Evolutionary conservation across 2,113 vertebrate species (phyloP), one percentile per base, ranked within the genome.

Genomic region (Seriola quinqueradiata): DNA sequence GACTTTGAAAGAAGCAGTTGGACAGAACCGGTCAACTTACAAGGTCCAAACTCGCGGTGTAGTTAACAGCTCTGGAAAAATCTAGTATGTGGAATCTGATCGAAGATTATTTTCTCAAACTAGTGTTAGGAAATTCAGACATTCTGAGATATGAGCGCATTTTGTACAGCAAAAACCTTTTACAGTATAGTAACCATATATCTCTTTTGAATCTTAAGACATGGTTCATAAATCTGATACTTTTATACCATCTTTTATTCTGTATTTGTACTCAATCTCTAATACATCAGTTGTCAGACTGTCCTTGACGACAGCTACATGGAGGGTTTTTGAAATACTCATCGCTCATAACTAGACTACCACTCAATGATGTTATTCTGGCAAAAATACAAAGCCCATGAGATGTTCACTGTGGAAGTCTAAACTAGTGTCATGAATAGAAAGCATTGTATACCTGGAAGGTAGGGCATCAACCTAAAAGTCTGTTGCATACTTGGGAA

Each of bases 251-350:
- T 63, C 36, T 32, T 28, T 61, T 40, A 42, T 5, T 42, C 21
- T 4, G 42, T 28, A 61, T 32, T 83, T 70, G 5, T 14, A 40
- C 6, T 44, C 36, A 48, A 23, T 23, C 38, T 68, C 46, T 60
- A 42, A 64, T 74, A 71, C 50, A 68, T 64, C 21, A 72, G 57
- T 65, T 65, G 5, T 16, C 34, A 66, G 8, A 40, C 46, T 10
- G 63, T 50, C 75, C 65, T 79, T 78, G 60, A 67, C 34, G 75
- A 52, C 28, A 42, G 58, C 36, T 60, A 75, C 23, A 36, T 59
- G 48, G 25, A 75, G 10, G 40, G 19, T 13, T 34, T 70, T 42
- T 52, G 1, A 38, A 75, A 68, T 32, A 8, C 38, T 52, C 12
- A 12, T 1, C 42, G 57, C 17, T 70, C 66, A 72, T 12, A 61